These are phyloP conservation scores for Philonicus albiceps DNA, from an alignment of 2,888 invertebrate genomes.

Conservation along the genomic window DNA sequence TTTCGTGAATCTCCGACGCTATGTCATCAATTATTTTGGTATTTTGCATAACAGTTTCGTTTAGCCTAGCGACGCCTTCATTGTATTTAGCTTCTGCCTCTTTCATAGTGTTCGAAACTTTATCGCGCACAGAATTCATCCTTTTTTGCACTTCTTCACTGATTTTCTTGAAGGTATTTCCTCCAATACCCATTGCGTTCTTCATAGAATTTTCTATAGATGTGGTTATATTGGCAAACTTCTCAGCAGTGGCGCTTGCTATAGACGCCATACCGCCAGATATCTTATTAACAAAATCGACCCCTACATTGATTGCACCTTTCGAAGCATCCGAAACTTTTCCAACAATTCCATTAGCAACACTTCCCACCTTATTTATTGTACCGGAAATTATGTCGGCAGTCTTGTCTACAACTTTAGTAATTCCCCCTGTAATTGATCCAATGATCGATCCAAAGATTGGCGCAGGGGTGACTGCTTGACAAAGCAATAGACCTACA, in stretches of 20 bases:
- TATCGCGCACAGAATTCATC: neutral
- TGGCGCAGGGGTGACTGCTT: neutral
- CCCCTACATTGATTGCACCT: neutral
- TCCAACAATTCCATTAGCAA: neutral
- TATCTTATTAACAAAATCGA: neutral
- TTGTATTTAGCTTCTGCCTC: neutral
- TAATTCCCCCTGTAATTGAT: neutral
- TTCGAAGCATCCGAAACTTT: neutral
- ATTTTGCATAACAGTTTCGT: neutral
- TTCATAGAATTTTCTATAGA: neutral
- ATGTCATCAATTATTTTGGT: neutral
- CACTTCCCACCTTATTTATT: neutral
- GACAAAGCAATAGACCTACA: neutral
- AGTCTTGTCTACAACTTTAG: neutral
- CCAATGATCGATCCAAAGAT: neutral
- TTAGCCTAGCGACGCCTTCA: neutral
- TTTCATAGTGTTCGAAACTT: neutral
- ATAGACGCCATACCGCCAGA: neutral
- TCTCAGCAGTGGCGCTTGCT: neutral
- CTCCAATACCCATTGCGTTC: neutral
- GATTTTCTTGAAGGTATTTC: neutral
- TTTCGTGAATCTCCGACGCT: neutral
- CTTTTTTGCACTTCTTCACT: neutral
- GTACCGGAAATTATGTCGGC: neutral
- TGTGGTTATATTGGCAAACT: neutral